Evolutionary conservation across 2,113 vertebrate species (phyloP).

Genomic region (Chionodraco myersi): DNA sequence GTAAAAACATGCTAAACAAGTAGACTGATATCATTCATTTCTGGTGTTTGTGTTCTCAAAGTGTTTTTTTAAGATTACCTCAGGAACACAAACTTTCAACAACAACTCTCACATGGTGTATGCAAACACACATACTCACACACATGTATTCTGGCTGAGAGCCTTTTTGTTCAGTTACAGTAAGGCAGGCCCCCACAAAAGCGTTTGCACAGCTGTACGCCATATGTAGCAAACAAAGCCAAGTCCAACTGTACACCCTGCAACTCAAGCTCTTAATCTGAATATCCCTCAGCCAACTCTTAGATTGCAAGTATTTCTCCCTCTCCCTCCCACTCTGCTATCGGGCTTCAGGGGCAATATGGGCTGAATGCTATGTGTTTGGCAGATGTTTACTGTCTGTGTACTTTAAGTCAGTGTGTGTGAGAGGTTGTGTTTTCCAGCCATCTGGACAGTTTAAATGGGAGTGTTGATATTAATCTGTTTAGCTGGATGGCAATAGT

Average conservation of each 20-base stretch:
- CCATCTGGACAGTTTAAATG: slow-evolving; percentile 83
- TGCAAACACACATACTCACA: slow-evolving; percentile 20
- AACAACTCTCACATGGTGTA: slow-evolving; percentile 42
- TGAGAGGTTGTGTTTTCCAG: slow-evolving; percentile 64
- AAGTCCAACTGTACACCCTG: slow-evolving; percentile 65
- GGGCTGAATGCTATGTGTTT: slow-evolving; percentile 62
- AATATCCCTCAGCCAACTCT: slow-evolving; percentile 72
- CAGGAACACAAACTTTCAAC: slow-evolving; percentile 33
- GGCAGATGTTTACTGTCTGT: slow-evolving; percentile 78
- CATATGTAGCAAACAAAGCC: slow-evolving; percentile 73
- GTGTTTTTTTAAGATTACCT: background rate
- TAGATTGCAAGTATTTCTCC: slow-evolving; percentile 72
- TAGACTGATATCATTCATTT: background rate
- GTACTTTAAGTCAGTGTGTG: slow-evolving; percentile 46
- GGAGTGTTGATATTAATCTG: slow-evolving; percentile 86
- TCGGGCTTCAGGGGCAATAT: slow-evolving; percentile 70
- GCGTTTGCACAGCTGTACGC: slow-evolving; percentile 71
- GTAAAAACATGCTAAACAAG: slow-evolving; percentile 8
- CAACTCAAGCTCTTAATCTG: slow-evolving; percentile 76
- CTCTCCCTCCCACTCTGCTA: slow-evolving; percentile 53
- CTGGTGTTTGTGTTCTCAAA: background rate
- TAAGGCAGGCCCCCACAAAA: slow-evolving; percentile 45
- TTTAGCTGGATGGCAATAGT: slow-evolving; percentile 73
- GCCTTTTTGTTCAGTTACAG: slow-evolving; percentile 69
- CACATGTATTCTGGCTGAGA: slow-evolving; percentile 32